Evolutionary conservation across 1,140 invertebrate species (phyloP), one percentile per base, ranked within the genome.

Genomic region (Elymnias hypermnestra): DNA sequence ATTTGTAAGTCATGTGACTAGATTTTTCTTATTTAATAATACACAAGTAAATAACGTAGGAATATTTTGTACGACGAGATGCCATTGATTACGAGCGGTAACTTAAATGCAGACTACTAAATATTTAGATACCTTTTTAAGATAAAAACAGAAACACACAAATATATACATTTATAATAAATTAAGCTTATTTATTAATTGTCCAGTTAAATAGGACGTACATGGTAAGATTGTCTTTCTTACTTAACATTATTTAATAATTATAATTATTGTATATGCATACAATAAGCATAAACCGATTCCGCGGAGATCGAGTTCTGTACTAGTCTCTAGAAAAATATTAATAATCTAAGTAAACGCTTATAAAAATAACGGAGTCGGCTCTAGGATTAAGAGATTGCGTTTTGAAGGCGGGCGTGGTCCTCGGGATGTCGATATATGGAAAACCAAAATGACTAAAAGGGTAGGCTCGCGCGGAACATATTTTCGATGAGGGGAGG

Each of bases 401-500:
- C 50, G 58, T 66, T 63, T 64, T 38, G 60, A 81, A 81, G 75
- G 76, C 73, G 75, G 72, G 67, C 61, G 57, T 75, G 70, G 73
- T 79, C 72, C 73, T 73, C 70, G 54, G 64, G 65, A 55, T 60
- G 60, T 37, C 26, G 37, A 43, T 42, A 49, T 40, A 31, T 57
- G 52, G 44, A 36, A 55, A 48, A 19, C 38, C 29, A 28, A 48
- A 43, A 18, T 26, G 47, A 55, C 88, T 91, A 98, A 85, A 98
- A 98, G 37, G 97, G 96, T 67, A 98, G 89, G 86, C 94, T 97
- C 65, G 95, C 93, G 54, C 95, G 94, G 76, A 97, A 98, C 94
- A 98, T 95, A 63, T 94, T 96, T 83, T 98, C 95, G 61, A 98
- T 97, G 49, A 96, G 89, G 0, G 95, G 93, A 12, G 97, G 96